Evolutionary conservation across 1,140 invertebrate species (phyloP), one percentile per base, ranked within the genome.

Genomic region (Drosophila ogumai): DNA sequence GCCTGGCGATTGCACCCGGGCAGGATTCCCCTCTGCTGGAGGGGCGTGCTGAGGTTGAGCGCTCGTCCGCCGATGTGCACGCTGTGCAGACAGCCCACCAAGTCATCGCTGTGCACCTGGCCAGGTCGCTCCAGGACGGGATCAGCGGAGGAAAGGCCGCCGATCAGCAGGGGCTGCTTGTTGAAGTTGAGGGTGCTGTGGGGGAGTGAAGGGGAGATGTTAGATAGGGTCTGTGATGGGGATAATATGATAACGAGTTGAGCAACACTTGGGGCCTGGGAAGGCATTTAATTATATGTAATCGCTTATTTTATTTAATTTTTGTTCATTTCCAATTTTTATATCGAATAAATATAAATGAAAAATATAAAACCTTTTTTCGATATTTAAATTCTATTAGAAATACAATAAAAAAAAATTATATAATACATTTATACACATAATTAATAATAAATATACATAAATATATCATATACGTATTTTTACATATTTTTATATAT

Each of bases 81-180:
- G 72, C 97, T 97, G 81, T 98, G 97, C 56, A 99, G 94, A 85
- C 98, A 99, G 3, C 98, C 98, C 38, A 99, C 95, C 55, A 99
- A 96, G 92, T 99, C 98, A 87, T 99, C 97, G 0, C 97, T 96
- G 72, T 96, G 95, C 25, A 99, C 95, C 93, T 98, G 97, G 1
- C 96, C 97, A 0, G 96, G 96, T 58, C 97, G 94, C 92, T 98
- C 96, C 9, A 98, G 92, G 0, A 98, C 95, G 1, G 97, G 96
- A 93, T 98, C 96, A 0, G 98, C 96, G 52, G 95, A 95, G 40
- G 95, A 93, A 12, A 99, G 92, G 19, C 98, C 98, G 32, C 98
- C 98, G 67, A 99, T 94, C 28, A 96, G 94, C 49, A 99, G 93
- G 0, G 95, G 96, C 87, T 98, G 96, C 73, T 96, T 97, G 93